Evolutionary conservation across 2,797 vertebrate species (phyloP), one percentile per base, ranked within the genome.

Genomic region (Hyperoplus lanceolatus): DNA sequence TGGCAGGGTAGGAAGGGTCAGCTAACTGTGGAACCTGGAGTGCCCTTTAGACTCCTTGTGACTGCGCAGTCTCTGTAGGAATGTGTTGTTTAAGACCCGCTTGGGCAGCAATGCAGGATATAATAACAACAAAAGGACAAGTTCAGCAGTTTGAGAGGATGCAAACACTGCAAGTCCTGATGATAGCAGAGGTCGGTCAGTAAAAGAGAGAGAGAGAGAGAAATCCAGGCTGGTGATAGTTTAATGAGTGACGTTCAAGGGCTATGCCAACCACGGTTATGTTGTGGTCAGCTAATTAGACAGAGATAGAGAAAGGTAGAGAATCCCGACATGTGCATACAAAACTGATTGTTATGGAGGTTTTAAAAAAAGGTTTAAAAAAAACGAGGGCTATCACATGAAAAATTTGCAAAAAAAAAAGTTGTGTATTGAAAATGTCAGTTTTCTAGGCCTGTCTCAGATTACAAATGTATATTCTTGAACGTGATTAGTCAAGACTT

Each of bases 1-100:
- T 29, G 29, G 38, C 43, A 64, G 61, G 67, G 68, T n/a, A 53
- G 56, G 54, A 81, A 72, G 62, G 78, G 84, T 90, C 79, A 66
- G 66, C 77, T 63, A 77, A 75, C 68, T 43, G 53, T 50, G 75
- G 58, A 61, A 61, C 64, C 72, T 82, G 21, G 50, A 91, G 87
- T 81, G 92, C 83, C 85, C 94, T 94, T 92, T 88, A 91, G 77
- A 92, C 90, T 89, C 79, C 91, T 89, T 90, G 78, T 89, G 89
- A 90, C 88, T 85, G 74, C 66, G 3, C 7, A 70, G 79, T 66
- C 72, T 39, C 1, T 53, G 53, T 4, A 79, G 87, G 91, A 94
- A 92, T 93, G 90, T 90, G 83, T 86, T 91, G 87, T 90, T 91
- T 60, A 80, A 87, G 89, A 84, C 87, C 83, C 10, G 77, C 90